phyloP scores from a whole-genome alignment of 2,888 invertebrate species.

The Mythimna lalbum region DNA sequence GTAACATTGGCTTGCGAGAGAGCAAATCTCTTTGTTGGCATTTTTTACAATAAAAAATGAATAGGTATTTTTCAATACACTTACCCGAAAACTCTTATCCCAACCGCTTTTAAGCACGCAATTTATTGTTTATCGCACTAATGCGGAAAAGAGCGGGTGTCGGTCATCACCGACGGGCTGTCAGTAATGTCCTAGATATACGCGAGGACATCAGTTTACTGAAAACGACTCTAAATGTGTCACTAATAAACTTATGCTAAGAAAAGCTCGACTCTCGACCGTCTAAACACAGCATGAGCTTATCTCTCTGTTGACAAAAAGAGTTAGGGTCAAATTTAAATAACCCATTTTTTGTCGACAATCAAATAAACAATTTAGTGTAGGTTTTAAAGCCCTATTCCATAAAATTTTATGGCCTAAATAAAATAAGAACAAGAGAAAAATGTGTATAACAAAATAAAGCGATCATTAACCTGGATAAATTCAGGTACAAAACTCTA shows the following conservation, averaged over 20 bases:
- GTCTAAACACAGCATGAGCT: background rate
- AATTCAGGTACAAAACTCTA: background rate
- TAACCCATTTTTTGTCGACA: background rate
- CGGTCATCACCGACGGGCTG: no score
- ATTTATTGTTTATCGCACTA: no score
- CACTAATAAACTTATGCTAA: background rate
- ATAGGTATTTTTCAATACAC: no score
- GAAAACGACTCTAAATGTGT: no score
- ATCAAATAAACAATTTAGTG: background rate
- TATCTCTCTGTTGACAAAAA: background rate
- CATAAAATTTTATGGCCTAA: conserved; percentile 14
- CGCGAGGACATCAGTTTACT: no score
- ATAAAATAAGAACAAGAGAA: conserved; percentile 11
- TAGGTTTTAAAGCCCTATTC: conserved; percentile 6
- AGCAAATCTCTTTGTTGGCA: background rate
- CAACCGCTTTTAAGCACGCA: no score
- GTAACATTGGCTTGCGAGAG: background rate
- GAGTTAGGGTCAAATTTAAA: background rate
- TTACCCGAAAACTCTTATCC: no score
- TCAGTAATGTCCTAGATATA: no score
- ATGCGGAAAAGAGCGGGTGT: no score
- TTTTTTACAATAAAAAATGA: no score
- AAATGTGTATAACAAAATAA: conserved; percentile 14
- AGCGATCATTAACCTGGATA: conserved; percentile 42
- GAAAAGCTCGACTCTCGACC: background rate